Percentiles rank a stretch among this genome's conserved stretches.
These are phyloP conservation scores for Teleopsis dalmanni DNA, from an alignment of 1,140 invertebrate species.

Conservation along the genomic window DNA sequence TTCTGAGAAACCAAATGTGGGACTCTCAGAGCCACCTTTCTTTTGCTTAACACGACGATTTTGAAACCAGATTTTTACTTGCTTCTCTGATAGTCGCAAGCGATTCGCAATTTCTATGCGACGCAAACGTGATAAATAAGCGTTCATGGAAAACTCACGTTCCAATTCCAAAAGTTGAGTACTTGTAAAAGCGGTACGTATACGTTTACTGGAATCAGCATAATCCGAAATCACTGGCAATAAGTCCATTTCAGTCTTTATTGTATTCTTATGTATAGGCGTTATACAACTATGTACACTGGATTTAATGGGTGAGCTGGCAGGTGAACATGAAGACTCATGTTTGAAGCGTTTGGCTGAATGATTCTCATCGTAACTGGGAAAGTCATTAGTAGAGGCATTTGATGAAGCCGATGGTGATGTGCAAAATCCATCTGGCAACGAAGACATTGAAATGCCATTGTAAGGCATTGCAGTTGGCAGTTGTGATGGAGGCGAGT, in stretches of 20 bases:
- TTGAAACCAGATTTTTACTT: conserved; percentile 93
- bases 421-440: conserved; percentile 24
- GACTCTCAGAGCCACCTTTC: conserved; percentile 60
- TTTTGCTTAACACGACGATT: conserved; percentile 86
- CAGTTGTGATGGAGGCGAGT: background rate
- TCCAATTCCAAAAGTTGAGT: conserved; percentile 86
- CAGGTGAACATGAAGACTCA: conserved; percentile 30
- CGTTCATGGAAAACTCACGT: conserved; percentile 83
- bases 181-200: conserved; percentile 87
- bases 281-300: too few relatives aligned
- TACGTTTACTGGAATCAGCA: conserved; percentile 62
- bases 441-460: background rate
- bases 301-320: conserved; percentile 31
- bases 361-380: conserved; percentile 23
- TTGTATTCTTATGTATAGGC: background rate
- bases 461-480: background rate
- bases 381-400: conserved; percentile 25
- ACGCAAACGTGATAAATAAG: conserved; percentile 80
- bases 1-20: conserved; percentile 32
- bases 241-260: conserved; percentile 23
- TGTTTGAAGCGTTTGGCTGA: conserved; percentile 28
- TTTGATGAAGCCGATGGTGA: conserved; percentile 35
- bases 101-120: conserved; percentile 88
- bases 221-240: conserved; percentile 47
- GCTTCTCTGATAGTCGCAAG: conserved; percentile 82